Base-by-base conservation (phyloP, 2,888 invertebrate species). In the Tupiocoris notatus region DNA sequence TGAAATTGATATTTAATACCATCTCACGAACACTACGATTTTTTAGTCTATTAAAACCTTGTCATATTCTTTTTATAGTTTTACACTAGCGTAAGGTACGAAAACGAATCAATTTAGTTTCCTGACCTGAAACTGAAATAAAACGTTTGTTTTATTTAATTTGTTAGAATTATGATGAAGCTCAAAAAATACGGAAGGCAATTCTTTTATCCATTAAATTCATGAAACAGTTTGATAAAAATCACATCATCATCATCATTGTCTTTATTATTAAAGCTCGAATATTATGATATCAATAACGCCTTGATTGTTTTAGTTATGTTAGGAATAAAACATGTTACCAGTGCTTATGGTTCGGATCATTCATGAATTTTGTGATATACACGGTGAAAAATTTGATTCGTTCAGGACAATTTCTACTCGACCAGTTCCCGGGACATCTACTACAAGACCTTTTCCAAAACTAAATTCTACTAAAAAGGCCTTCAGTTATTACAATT, bases 211-310 rank as follows among this genome's bases (percentile, higher is more conserved):
- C 20, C 17, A 57, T 68, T 68, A 68, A 62, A 39, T 73, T 63
- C 73, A 78, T 71, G 59, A 71, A n/a, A 71, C 58, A 12, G 39
- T 71, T 68, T 61, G 39, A 71, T 59, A 71, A 71, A 61, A 71
- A 71, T 78, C 78, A 78, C 78, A 78, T 74, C 70, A 59, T 78
- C 78, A n/a, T n/a, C 39, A 39, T 39, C 39, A 78, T 78, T 78
- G 78, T 78, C 78, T 70, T 77, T 73, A 77, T 75, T 65, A 70
- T 78, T 77, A 77, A 78, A 78, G 78, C 78, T 78, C 78, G 78
- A 78, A 65, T 65, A 75, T 73, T 61, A 71, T 75, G 65, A 65
- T 65, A 75, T 39, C 16, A 61, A 17, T 17, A 59, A 20, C 25
- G 24, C 18, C 23, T 57, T 75, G 64, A 65, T 75, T 75, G 75